Evolutionary conservation across 1,140 invertebrate species (phyloP), one percentile per base, ranked within the genome.

Genomic region (Cecropterus lyciades): DNA sequence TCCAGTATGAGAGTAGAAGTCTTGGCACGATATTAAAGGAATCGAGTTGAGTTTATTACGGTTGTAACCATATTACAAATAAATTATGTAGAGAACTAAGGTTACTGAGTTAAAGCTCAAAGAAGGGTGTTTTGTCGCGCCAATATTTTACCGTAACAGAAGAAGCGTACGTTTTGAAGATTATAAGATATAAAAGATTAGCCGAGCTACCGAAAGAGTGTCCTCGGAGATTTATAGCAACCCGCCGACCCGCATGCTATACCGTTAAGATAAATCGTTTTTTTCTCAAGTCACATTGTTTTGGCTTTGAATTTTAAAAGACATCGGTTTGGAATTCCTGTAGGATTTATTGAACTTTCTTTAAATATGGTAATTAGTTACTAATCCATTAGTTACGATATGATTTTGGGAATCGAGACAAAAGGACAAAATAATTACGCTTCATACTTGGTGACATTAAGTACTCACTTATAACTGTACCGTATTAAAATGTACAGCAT

Each of bases 111-210:
- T 43, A 8, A 13, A 53, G 14, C 27, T 52, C 57, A 37, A 49
- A 60, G 51, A 46, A 63, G 45, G 51, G 63, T n/a, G 63, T 62
- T 51, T 33, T 15, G 49, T 55, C 42, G 51, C 51, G 57, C 15
- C 30, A 60, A 63, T 68, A 68, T 63, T 68, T 68, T 40, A 63
- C 40, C 40, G 64, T 49, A 49, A 48, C 66, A 46, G 40, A 49
- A 49, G 62, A 68, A 63, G 51, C 51, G 49, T 62, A 62, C 51
- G 33, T 68, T 62, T 53, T 24, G 51, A 56, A 68, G 67, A 64
- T 64, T 64, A 64, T 63, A 69, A 69, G 55, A 69, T 59, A 69
- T 69, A 64, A 69, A 69, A 69, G 51, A 64, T 64, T 43, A 64
- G 15, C 59, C 40, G 52, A 56, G 67, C 60, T 69, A 69, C 67